Conservation (phyloP, 2,888 invertebrate genomes). For the Tineola bisselliella region DNA sequence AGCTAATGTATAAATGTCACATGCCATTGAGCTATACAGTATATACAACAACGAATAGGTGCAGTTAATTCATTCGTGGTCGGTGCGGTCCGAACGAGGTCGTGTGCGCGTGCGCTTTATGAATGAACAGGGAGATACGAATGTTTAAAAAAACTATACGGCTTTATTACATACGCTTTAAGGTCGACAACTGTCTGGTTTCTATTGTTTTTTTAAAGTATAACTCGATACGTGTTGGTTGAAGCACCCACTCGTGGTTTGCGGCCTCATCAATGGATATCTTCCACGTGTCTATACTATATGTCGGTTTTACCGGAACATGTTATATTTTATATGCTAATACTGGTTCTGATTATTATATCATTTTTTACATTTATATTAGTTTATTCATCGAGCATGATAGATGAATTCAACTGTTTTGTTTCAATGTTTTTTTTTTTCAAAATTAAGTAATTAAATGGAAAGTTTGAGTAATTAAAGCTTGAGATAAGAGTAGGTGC, state of each 20-base stretch:
- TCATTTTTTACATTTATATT: background rate
- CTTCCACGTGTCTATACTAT: constrained; percentile 5
- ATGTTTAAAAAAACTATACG: background rate
- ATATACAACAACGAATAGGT: no score
- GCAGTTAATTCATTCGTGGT: constrained; percentile 2
- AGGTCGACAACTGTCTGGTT: background rate
- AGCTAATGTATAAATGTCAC: background rate
- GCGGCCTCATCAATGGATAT: constrained; percentile 9
- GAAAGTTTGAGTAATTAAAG: background rate
- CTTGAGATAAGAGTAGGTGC: background rate
- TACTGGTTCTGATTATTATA: background rate
- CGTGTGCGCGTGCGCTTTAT: constrained; percentile 10
- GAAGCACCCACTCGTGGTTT: background rate
- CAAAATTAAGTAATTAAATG: background rate
- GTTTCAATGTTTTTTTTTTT: background rate
- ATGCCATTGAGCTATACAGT: background rate
- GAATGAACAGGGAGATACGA: constrained; percentile 1
- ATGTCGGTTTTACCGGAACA: background rate
- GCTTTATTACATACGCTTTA: background rate
- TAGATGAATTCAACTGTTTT: no score
- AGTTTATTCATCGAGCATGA: background rate
- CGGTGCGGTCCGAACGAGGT: constrained; percentile 9
- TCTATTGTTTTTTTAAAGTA: background rate
- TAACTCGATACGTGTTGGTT: background rate
- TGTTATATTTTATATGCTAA: background rate